Evolutionary conservation across 2,888 invertebrate species (phyloP), one percentile per base, ranked within the genome.

Genomic region (Stegana nigrithorax): DNA sequence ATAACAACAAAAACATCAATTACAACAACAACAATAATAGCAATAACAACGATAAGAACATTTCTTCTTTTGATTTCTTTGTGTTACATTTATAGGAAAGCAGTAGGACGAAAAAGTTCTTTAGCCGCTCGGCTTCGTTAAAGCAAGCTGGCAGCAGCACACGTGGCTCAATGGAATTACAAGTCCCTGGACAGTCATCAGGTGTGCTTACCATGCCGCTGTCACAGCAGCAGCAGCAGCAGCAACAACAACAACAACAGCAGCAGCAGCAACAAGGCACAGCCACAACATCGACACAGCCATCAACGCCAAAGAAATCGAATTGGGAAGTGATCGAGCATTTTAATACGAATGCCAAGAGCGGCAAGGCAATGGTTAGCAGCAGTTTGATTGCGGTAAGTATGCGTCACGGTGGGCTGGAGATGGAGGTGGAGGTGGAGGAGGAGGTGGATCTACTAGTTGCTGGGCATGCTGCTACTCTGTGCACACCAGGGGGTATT

Each of bases 261-360:
- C 32, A 59, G 56, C 72, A 66, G 50, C 64, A 62, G 62, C 42
- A 64, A 12, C 70, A 32, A 27, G 44, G 51, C 7, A 7, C 67
- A 66, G 50, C 62, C 53, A 50, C 83, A 83, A 69, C 86, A 74
- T 82, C 85, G 47, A 83, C 90, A 67, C 86, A 89, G 19, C 89
- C 90, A 47, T 89, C 90, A 19, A 89, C 89, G 2, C 89, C 90
- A 2, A 90, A 90, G 84, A 94, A 94, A 84, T 94, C 94, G 77
- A 94, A 95, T 87, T 95, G 94, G 94, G 94, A 94, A 84, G 94
- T 95, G 72, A 94, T 95, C 78, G 94, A 95, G 84, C 94, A 95
- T 86, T 94, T 93, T 86, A 91, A 90, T 64, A 88, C 88, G 56
- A 88, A 87, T 67, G 89, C 89, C 26, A 90, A 87, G 78, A 88